Conservation (phyloP, 1,140 invertebrate species). For the Physella acuta region DNA sequence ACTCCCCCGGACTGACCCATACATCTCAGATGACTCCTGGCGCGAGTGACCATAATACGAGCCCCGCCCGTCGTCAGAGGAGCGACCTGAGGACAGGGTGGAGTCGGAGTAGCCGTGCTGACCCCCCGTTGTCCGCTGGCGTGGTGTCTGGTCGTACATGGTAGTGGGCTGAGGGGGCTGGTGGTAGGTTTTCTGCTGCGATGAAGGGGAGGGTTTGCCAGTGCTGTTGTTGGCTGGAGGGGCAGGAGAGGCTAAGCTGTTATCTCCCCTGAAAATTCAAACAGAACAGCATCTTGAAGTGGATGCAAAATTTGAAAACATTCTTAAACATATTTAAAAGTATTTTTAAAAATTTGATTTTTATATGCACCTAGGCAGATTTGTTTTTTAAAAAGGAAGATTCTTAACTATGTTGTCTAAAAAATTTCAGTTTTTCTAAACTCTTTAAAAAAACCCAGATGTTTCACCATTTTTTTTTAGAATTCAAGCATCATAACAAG, state of each 20-base stretch:
- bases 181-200: slow-evolving; percentile 6
- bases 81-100: slow-evolving; percentile 37
- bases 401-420: too few relatives aligned
- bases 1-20: slow-evolving; percentile 27
- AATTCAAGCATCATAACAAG: too few relatives aligned
- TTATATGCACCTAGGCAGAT: too few relatives aligned
- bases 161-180: neutral
- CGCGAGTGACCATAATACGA: slow-evolving; percentile 26
- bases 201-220: slow-evolving; percentile 7
- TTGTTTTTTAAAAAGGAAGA: too few relatives aligned
- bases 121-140: neutral
- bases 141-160: slow-evolving; percentile 8
- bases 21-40: slow-evolving; percentile 32
- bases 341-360: too few relatives aligned
- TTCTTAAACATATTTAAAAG: too few relatives aligned
- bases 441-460: too few relatives aligned
- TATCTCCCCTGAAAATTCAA: slow-evolving; percentile 29
- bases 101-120: slow-evolving; percentile 50
- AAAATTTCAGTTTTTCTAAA: too few relatives aligned
- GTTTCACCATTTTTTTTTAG: too few relatives aligned
- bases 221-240: neutral
- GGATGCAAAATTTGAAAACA: too few relatives aligned
- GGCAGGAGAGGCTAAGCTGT: slow-evolving; percentile 19
- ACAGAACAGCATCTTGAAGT: slow-evolving; percentile 2
- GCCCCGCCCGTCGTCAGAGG: slow-evolving; percentile 39